Evolutionary conservation across 2,113 vertebrate species (phyloP), one percentile per base, ranked within the genome.

Genomic region (Puma concolor): DNA sequence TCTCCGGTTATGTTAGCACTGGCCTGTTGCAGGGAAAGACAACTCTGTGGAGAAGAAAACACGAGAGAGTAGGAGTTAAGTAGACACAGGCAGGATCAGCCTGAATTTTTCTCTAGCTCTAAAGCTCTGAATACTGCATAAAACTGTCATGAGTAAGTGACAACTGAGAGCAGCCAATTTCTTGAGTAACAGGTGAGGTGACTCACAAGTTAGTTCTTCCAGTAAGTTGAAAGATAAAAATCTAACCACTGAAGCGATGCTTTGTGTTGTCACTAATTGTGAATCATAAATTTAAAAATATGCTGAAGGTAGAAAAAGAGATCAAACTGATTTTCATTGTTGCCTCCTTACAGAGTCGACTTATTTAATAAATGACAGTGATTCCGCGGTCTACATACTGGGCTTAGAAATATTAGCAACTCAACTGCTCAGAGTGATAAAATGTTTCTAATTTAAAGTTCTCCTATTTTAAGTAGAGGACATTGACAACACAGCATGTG

Each of bases 101-200:
- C 15, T 23, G 21, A 2, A 2, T 27, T 76, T 14, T 38, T 88
- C n/a, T 87, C 83, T 19, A 90, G 9, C 54, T 81, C 33, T 66
- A 83, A n/a, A 36, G 13, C 29, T 94, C 17, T 66, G 6, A 41
- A 50, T 57, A 69, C 4, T 69, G 19, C 77, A 76, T 69, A 50
- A 50, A 81, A 71, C 5, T 71, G 67, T 31, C 33, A 94, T 36
- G 10, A 89, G 10, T 44, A 82, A 64, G 13, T 52, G 31, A 94
- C 76, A 72, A 23, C 10, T 71, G 33, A 79, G 64, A 94, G 27
- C 60, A 33, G 41, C 92, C 95, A 89, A 41, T 23, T 9, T 57
- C 31, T 41, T 67, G 21, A 44, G n/a, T 66, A 29, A 86, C n/a
- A 83, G 67, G 92, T 93, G 88, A 88, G 94, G 85, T 94, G 36